Conservation (phyloP, 2,888 invertebrate species). For the Leucania comma region DNA sequence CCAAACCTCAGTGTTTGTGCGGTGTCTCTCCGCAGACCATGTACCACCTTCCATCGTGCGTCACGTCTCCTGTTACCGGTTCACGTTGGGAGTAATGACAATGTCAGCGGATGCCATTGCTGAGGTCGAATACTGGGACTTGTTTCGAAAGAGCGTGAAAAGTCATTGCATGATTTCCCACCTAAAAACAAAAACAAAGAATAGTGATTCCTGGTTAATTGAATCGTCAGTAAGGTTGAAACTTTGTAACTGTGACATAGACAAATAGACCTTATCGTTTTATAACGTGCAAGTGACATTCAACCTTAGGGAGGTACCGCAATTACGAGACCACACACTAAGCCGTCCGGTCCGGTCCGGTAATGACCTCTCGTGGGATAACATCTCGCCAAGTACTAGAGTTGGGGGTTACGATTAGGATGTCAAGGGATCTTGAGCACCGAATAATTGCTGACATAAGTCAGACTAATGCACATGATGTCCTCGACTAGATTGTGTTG, state of each 20-base stretch:
- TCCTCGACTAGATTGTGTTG: slow-evolving; percentile 21
- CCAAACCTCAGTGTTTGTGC: too few relatives aligned
- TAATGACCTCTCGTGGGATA: slow-evolving; percentile 64
- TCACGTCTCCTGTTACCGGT: too few relatives aligned
- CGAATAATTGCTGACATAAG: slow-evolving; percentile 61
- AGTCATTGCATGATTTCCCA: too few relatives aligned
- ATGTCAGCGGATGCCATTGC: too few relatives aligned
- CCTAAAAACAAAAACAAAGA: too few relatives aligned
- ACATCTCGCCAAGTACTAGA: slow-evolving; percentile 39
- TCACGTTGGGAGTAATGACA: too few relatives aligned
- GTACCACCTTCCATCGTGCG: too few relatives aligned
- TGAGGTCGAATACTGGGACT: too few relatives aligned
- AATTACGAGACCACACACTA: slow-evolving; percentile 10
- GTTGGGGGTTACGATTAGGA: slow-evolving; percentile 57
- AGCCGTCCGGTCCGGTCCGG: slow-evolving; percentile 32
- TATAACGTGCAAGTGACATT: slow-evolving; percentile 9
- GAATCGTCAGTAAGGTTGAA: background rate
- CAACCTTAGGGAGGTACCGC: background rate
- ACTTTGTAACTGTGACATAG: background rate
- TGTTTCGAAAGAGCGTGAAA: too few relatives aligned
- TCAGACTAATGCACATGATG: slow-evolving; percentile 60
- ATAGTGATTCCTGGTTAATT: too few relatives aligned
- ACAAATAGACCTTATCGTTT: slow-evolving; percentile 4
- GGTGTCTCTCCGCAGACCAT: too few relatives aligned
- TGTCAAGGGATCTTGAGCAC: slow-evolving; percentile 48